Evolutionary conservation across 2,888 invertebrate species (phyloP).

Genomic region (Apodemia hepburni): DNA sequence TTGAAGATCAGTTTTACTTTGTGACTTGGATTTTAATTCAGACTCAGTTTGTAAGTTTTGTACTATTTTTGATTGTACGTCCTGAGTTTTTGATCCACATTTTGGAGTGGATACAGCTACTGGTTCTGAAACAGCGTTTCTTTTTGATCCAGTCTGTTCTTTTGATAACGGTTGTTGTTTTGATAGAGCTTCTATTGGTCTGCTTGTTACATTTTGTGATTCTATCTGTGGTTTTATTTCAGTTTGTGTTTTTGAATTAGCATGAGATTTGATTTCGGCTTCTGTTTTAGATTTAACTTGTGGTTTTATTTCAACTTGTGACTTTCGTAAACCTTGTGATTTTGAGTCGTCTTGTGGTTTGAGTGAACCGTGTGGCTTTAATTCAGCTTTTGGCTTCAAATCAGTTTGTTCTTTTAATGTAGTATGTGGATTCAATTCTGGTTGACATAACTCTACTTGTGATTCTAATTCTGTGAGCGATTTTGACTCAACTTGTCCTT

Average conservation of each 20-base stretch:
- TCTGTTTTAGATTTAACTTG: background rate
- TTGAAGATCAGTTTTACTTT: background rate
- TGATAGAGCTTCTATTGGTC: background rate
- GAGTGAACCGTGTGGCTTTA: background rate
- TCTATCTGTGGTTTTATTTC: background rate
- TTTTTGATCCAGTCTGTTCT: background rate
- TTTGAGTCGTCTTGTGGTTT: background rate
- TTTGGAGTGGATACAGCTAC: background rate
- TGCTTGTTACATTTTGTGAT: background rate
- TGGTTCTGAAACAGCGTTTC: no score
- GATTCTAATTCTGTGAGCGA: background rate
- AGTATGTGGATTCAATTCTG: background rate
- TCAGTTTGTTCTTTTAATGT: background rate
- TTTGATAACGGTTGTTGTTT: background rate
- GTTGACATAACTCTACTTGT: background rate
- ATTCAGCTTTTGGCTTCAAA: background rate
- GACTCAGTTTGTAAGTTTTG: background rate
- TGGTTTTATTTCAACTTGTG: background rate
- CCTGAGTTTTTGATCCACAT: background rate
- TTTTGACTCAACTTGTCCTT: background rate
- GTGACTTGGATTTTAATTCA: background rate
- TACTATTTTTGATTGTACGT: background rate
- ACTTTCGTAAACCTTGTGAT: background rate
- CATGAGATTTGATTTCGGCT: background rate
- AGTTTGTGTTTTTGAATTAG: background rate